Conservation (phyloP, 2,113 vertebrate species). For the Heterotilapia buettikoferi region DNA sequence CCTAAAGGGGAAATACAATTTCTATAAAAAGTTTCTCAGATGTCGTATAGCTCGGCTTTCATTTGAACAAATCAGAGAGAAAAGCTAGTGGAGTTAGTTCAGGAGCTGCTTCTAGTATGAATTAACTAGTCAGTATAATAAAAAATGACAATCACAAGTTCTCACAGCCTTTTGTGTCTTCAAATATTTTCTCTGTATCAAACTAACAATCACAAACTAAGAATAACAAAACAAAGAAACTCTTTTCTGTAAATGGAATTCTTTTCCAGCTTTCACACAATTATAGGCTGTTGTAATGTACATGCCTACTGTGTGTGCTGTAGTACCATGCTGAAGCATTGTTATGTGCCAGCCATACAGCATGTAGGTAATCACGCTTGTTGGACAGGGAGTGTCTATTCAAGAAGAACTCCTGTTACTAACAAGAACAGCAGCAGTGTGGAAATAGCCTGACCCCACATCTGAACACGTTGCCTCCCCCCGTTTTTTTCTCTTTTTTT, state of each 20-base stretch:
- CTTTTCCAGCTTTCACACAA: not conserved
- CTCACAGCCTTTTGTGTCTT: not conserved
- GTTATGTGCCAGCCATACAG: not conserved
- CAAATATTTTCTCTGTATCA: not conserved
- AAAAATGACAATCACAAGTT: not conserved
- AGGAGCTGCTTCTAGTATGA: not conserved
- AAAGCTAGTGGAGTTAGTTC: not conserved
- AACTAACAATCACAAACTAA: not conserved
- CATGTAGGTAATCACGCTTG: not conserved
- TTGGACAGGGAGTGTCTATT: not conserved
- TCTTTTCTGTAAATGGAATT: not conserved
- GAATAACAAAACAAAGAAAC: not conserved
- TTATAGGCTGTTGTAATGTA: not conserved
- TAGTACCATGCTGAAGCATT: not conserved
- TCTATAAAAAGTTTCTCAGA: not conserved
- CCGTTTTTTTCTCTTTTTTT: not conserved
- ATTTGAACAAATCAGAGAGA: not conserved
- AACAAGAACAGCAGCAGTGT: constrained; percentile 14
- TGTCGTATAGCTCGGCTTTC: not conserved
- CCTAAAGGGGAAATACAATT: not conserved
- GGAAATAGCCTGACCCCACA: constrained; percentile 16
- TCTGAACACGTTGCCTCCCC: not conserved
- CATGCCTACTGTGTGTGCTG: not conserved
- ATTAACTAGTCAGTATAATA: not conserved
- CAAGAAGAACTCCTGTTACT: not conserved